Percentiles rank a stretch among this genome's conserved stretches.
Conservation (phyloP, 2,113 vertebrate genomes). For the Phalacrocorax brasilianus region DNA sequence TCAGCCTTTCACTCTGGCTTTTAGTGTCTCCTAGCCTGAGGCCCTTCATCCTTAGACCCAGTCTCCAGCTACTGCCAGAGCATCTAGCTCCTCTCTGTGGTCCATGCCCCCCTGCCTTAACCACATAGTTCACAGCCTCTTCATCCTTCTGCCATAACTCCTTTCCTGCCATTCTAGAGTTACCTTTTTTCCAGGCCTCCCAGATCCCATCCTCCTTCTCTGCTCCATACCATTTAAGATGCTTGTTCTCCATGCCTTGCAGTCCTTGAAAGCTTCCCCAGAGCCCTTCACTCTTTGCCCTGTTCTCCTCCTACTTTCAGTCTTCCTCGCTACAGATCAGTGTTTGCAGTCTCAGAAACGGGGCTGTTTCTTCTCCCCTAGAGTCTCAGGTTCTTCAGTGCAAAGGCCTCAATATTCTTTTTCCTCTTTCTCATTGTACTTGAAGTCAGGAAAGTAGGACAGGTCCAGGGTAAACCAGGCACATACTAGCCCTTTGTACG, state of each 20-base stretch:
- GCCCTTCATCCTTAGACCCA: neutral
- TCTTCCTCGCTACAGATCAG: neutral
- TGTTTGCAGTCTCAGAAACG: neutral
- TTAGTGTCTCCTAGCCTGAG: neutral
- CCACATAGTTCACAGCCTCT: neutral
- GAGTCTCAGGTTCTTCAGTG: neutral
- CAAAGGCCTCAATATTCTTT: neutral
- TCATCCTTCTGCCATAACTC: neutral
- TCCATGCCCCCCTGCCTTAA: fast-evolving
- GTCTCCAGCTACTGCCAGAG: neutral
- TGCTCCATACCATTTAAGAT: neutral
- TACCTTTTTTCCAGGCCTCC: neutral
- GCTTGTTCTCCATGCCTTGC: neutral
- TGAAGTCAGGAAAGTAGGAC: neutral
- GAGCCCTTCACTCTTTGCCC: neutral
- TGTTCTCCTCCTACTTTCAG: neutral
- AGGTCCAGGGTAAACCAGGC: neutral
- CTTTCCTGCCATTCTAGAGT: neutral
- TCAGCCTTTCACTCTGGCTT: neutral
- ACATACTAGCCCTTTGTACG: neutral
- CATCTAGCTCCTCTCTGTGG: neutral
- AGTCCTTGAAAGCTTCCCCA: neutral
- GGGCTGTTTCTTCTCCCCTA: neutral
- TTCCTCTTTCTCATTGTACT: neutral
- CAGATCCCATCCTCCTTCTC: neutral